phyloP scores from a whole-genome alignment of 2,797 vertebrate species.

The Margarornis squamiger region DNA sequence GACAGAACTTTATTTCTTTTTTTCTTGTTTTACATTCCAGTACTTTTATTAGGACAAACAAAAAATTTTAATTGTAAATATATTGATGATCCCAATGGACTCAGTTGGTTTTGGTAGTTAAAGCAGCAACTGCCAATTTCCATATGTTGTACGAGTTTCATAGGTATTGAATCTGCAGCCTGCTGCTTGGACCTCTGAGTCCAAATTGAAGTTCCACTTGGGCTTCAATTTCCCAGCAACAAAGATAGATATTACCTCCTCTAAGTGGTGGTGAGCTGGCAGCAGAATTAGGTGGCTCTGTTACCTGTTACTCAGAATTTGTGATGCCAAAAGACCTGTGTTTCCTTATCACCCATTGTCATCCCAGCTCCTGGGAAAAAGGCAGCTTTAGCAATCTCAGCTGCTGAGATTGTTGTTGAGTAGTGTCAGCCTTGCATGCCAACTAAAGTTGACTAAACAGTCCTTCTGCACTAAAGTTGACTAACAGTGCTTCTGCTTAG shows the following conservation, averaged over 20 bases:
- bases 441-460: not conserved
- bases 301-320: not conserved
- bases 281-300: not conserved
- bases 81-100: not conserved
- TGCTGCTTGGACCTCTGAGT: not conserved
- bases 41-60: not conserved
- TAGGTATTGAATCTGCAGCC: not conserved
- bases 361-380: not conserved
- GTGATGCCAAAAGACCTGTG: not conserved
- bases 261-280: not conserved
- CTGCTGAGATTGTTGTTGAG: not conserved
- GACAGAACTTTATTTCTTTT: not conserved
- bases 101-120: fast-evolving
- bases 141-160: not conserved
- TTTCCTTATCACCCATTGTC: not conserved
- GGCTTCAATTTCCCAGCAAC: not conserved
- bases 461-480: fast-evolving
- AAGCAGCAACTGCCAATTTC: not conserved
- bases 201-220: not conserved
- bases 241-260: not conserved
- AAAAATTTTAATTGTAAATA: not conserved
- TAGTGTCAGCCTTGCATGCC: fast-evolving
- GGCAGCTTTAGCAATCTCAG: not conserved
- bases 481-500: not conserved
- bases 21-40: not conserved